These are phyloP conservation scores for Catagonus wagneri DNA, from an alignment of 2,113 vertebrate species.

Conservation along the genomic window DNA sequence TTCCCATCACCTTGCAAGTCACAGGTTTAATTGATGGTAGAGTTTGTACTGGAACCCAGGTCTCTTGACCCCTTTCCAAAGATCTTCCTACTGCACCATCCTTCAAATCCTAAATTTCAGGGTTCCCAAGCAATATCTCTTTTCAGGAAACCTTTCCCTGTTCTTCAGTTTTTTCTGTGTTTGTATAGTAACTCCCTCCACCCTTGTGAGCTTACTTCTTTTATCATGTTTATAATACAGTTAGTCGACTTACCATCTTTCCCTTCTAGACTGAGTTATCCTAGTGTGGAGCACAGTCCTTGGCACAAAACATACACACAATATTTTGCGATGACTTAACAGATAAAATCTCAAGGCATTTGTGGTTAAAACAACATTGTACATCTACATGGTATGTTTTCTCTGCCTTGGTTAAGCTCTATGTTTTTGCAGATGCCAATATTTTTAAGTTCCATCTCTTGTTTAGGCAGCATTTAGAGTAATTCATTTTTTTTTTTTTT, in stretches of 20 bases:
- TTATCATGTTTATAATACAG: not conserved
- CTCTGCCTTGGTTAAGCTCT: not conserved
- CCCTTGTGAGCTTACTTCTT: not conserved
- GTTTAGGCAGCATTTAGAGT: constrained; percentile 6
- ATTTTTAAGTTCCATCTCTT: constrained; percentile 55
- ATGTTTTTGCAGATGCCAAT: not conserved
- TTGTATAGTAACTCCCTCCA: not conserved
- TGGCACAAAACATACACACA: not conserved
- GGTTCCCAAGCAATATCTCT: not conserved
- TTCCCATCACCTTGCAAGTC: not conserved
- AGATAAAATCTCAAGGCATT: not conserved
- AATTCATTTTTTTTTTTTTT: constrained; percentile 62
- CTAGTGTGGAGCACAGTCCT: not conserved
- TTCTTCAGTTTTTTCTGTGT: not conserved
- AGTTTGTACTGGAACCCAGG: not conserved
- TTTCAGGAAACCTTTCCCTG: not conserved
- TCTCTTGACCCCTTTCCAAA: not conserved
- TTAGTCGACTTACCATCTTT: not conserved
- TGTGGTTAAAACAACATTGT: not conserved
- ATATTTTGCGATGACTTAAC: constrained; percentile 30
- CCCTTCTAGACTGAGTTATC: not conserved
- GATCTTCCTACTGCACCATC: not conserved
- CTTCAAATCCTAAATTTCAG: not conserved
- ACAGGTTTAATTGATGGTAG: not conserved
- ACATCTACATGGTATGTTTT: not conserved